Evolutionary conservation across 2,888 invertebrate genomes (phyloP).

Genomic region (Drepana falcataria): DNA sequence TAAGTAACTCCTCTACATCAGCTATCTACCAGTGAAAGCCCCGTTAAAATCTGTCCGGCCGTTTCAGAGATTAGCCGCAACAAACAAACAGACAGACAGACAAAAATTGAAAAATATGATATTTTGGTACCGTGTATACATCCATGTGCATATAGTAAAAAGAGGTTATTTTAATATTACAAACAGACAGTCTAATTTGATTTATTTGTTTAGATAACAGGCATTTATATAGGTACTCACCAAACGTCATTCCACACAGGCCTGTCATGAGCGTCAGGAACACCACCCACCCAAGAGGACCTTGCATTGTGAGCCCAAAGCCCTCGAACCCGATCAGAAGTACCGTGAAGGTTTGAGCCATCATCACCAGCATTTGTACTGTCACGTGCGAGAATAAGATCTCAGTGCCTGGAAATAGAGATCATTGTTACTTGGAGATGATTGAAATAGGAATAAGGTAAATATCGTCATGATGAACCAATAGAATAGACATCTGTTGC

Average conservation of each 20-base stretch:
- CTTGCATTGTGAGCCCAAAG: constrained; percentile 87
- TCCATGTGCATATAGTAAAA: too few species aligned
- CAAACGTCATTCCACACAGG: constrained; percentile 95
- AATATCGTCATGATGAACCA: neutral
- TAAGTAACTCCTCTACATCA: too few species aligned
- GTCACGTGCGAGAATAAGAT: constrained; percentile 92
- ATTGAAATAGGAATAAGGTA: neutral
- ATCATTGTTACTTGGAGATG: neutral
- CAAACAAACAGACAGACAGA: too few species aligned
- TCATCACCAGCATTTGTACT: constrained; percentile 92
- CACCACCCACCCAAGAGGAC: constrained; percentile 86
- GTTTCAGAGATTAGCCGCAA: too few species aligned
- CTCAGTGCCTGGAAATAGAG: constrained; percentile 83
- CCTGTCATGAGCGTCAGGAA: constrained; percentile 88
- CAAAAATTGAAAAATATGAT: too few species aligned
- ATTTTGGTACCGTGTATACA: too few species aligned
- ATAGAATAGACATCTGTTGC: too few species aligned
- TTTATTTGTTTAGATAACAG: too few species aligned
- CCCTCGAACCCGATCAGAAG: constrained; percentile 87
- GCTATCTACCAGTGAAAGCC: too few species aligned
- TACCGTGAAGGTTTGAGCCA: constrained; percentile 88
- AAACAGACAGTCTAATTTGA: too few species aligned
- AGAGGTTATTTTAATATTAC: too few species aligned
- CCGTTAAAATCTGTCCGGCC: too few species aligned
- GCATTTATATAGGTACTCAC: constrained; percentile 65